Base-by-base conservation (phyloP, 1,140 invertebrate species). In the Caerostris extrusa region DNA sequence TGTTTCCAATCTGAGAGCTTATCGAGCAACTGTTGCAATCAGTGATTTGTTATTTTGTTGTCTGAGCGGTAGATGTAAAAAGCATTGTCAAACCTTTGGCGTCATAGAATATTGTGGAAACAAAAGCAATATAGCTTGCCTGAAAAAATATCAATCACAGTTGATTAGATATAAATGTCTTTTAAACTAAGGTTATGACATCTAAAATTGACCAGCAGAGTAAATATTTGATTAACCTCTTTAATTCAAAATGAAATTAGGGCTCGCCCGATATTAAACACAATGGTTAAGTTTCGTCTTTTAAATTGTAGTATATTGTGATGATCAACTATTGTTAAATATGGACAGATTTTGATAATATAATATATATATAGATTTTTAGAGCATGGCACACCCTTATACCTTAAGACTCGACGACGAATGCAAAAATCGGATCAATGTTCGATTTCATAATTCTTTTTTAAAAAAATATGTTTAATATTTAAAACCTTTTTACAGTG, bases 11-110 rank as follows among this genome's bases (percentile, higher is more conserved):
- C 34, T 5, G 1, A 77, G 50, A 8, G 69, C 34, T 77, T 77
- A 77, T 77, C 71, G 53, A 77, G 0, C 8, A 50, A 10, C 34
- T 53, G 50, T 53, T 50, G 71, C 12, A 53, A 77, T 77, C 71
- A 77, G 34, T 53, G 34, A 77, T 77, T n/a, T 77, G 71, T 77
- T 77, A 53, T 77, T 77, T 69, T 69, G 67, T 69, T 77, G 71
- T 77, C 71, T 50, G 71, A 2, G 10, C 53, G 34, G 71, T 77
- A 77, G 71, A 53, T 53, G 71, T 77, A 77, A 12, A 50, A 77
- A 19, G 71, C 71, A 77, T 77, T 77, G 71, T 77, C 34, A 77
- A 5, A 77, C 53, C 71, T 5, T 50, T 34, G 34, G 0, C 71
- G 71, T 77, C 71, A 77, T 77, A 12, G 8, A 10, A 50, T 77